Percentiles rank a stretch among this genome's conserved stretches.
Conservation (phyloP, 1,140 invertebrate genomes). For the Lasioglossum albipes region DNA sequence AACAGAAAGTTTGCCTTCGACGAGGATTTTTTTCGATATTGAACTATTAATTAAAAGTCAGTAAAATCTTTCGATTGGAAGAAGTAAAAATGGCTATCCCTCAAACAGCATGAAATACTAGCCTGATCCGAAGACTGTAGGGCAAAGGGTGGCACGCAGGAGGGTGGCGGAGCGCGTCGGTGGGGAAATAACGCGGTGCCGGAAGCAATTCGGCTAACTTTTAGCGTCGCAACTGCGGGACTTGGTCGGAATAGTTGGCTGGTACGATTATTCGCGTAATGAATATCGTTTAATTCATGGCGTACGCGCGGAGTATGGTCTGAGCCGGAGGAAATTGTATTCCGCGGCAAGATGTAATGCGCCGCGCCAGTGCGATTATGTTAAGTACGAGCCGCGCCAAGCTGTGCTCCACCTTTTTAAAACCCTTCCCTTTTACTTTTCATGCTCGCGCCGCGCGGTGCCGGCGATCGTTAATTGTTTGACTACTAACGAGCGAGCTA, state of each 20-base stretch:
- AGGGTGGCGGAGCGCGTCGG: background rate
- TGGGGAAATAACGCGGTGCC: constrained; percentile 2
- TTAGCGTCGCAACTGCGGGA: constrained; percentile 6
- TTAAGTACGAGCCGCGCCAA: background rate
- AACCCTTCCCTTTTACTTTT: background rate
- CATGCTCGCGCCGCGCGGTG: no score
- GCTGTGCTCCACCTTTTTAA: background rate
- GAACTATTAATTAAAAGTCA: no score
- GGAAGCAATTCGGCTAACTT: constrained; percentile 34
- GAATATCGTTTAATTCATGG: constrained; percentile 41
- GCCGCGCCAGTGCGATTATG: constrained; percentile 7
- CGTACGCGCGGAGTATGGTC: background rate
- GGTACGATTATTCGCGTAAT: constrained; percentile 31
- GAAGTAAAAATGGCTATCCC: constrained; percentile 8
- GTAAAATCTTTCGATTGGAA: background rate
- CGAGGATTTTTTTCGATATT: no score
- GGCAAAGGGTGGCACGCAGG: background rate
- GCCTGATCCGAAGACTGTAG: background rate
- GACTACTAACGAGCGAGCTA: no score
- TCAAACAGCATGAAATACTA: background rate
- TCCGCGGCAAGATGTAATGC: constrained; percentile 21
- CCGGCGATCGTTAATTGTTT: no score
- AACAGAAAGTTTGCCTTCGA: no score
- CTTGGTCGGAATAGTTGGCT: constrained; percentile 31
- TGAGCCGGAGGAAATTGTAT: constrained; percentile 30